Conservation (phyloP, 1,140 invertebrate genomes). For the Drosophila neocordata region DNA sequence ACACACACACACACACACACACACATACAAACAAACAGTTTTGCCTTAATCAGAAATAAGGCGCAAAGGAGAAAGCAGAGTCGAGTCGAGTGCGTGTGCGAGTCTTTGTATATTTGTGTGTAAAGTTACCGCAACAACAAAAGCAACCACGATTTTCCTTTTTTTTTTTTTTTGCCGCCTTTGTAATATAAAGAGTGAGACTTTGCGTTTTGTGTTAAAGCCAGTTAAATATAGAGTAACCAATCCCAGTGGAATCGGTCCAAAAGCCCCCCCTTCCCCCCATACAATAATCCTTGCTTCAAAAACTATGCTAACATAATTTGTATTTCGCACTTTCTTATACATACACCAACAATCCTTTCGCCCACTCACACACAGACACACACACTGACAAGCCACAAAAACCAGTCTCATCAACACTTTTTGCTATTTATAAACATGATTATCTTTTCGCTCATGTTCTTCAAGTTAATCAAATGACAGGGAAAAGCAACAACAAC, state of each 20-base stretch:
- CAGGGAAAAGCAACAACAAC: constrained; percentile 45
- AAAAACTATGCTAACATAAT: constrained; percentile 17
- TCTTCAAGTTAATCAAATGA: constrained; percentile 53
- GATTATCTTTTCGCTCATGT: constrained; percentile 45
- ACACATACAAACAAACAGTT: too few relatives aligned
- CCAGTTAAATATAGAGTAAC: neutral
- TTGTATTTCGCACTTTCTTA: neutral
- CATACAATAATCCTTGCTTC: constrained; percentile 17
- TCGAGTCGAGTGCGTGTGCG: constrained; percentile 4
- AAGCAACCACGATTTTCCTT: constrained; percentile 33
- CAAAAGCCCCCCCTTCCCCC: too few relatives aligned
- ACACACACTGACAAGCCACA: constrained; percentile 26
- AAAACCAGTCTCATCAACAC: constrained; percentile 59
- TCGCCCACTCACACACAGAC: neutral
- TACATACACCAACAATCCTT: neutral
- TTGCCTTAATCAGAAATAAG: neutral
- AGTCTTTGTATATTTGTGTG: neutral
- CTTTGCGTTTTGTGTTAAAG: neutral
- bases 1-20: neutral
- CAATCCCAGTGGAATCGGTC: constrained; percentile 4
- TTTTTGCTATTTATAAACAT: constrained; percentile 59
- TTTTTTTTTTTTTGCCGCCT: neutral
- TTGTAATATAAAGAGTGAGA: constrained; percentile 15
- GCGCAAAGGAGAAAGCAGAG: neutral
- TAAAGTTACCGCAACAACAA: constrained; percentile 68